A percentile compares a stretch with the other conserved stretches of the same genome.
Evolutionary conservation across 2,797 vertebrate genomes (phyloP).

Genomic region (Sebastes hubbsi): DNA sequence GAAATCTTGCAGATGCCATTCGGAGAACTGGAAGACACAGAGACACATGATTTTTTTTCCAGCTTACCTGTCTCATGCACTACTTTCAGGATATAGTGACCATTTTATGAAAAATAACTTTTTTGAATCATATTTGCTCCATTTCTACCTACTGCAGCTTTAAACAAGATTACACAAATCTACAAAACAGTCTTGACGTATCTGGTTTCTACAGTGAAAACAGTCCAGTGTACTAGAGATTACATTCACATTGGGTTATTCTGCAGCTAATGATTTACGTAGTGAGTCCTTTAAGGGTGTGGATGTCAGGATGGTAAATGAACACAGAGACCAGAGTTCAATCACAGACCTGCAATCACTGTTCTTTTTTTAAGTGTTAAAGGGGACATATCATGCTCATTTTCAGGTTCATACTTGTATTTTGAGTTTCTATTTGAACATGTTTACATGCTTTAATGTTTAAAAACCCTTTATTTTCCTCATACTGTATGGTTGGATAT

Average conservation of each 20-base stretch:
- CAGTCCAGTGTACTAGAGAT: neutral
- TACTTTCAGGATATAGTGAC: too few species aligned
- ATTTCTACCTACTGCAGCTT: neutral
- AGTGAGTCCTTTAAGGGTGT: neutral
- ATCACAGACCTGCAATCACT: neutral
- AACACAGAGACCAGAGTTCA: neutral
- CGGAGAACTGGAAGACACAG: accelerated
- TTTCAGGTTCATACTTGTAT: too few species aligned
- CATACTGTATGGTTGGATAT: too few species aligned
- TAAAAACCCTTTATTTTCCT: too few species aligned
- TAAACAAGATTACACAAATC: neutral
- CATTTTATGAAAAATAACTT: too few species aligned
- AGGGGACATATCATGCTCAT: too few species aligned
- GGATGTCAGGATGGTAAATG: neutral
- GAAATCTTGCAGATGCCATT: too few species aligned
- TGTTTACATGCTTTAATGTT: too few species aligned
- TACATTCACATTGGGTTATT: neutral
- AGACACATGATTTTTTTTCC: too few species aligned
- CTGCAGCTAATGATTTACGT: neutral
- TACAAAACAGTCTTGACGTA: neutral
- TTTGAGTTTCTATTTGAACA: too few species aligned
- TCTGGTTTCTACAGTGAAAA: neutral
- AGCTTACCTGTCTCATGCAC: too few species aligned
- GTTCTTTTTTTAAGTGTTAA: too few species aligned
- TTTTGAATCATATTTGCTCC: neutral